Percentiles rank a stretch among this genome's conserved stretches.
These are phyloP conservation scores for Melanotaenia duboulayi DNA, from an alignment of 2,113 vertebrate species.

Conservation along the genomic window DNA sequence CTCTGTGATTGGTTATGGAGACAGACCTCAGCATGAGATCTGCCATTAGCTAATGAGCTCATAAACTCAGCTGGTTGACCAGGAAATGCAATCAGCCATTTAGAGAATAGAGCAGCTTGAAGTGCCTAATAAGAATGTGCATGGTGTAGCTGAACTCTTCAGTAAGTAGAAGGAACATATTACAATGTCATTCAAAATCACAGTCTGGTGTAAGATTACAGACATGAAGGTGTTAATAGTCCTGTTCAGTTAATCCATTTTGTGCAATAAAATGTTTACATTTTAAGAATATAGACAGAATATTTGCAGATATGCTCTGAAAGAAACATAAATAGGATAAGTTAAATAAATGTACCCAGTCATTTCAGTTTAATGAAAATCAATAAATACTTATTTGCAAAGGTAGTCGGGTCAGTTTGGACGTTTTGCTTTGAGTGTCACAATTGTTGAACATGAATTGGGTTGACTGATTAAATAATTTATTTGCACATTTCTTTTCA, in stretches of 20 bases:
- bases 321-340: neutral
- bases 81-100: conserved; percentile 63
- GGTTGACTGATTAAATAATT: no score
- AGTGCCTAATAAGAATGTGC: conserved; percentile 34
- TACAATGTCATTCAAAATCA: conserved; percentile 22
- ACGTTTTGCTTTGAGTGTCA: no score
- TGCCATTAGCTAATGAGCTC: conserved; percentile 81
- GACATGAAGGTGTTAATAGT: conserved; percentile 1
- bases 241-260: neutral
- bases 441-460: no score
- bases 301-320: neutral
- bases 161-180: conserved; percentile 1
- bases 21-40: conserved; percentile 55
- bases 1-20: conserved; percentile 65
- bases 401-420: no score
- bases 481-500: no score
- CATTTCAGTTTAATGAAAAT: neutral
- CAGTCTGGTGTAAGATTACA: conserved; percentile 8
- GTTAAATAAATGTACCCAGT: neutral
- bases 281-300: neutral
- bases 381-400: no score
- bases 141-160: neutral
- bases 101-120: conserved; percentile 39
- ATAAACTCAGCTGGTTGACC: conserved; percentile 71
- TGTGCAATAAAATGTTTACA: no score